A percentile compares a stretch with the other conserved stretches of the same genome.
Conservation (phyloP, 2,113 vertebrate species). For the Tragelaphus imberbis region DNA sequence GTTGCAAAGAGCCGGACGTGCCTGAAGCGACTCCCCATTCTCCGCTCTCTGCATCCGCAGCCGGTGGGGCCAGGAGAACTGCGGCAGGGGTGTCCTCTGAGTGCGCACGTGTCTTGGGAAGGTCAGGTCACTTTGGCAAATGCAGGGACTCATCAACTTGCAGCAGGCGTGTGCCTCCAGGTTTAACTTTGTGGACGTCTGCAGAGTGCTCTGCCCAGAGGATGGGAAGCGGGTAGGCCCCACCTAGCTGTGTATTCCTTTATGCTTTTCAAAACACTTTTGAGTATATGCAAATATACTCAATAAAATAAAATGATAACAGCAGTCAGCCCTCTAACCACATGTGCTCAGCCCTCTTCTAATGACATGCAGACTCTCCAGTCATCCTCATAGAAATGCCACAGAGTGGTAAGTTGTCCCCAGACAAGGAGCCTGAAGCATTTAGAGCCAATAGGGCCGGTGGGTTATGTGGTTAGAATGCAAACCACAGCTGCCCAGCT, state of each 20-base stretch:
- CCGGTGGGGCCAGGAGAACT: not conserved
- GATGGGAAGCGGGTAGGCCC: not conserved
- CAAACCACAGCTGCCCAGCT: not conserved
- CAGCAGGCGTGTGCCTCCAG: fast-evolving
- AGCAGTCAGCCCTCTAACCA: not conserved
- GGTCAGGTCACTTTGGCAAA: not conserved
- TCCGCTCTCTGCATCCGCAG: too few species aligned
- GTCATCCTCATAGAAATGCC: not conserved
- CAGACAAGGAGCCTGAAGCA: not conserved
- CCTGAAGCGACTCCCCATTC: not conserved
- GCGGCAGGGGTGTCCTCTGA: not conserved
- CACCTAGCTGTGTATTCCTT: not conserved
- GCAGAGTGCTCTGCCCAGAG: not conserved
- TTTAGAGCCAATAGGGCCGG: fast-evolving
- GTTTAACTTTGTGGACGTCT: not conserved
- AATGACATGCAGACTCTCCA: not conserved
- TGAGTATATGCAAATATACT: too few species aligned
- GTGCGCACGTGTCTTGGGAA: not conserved
- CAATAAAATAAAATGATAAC: not conserved
- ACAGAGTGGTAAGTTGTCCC: fast-evolving
- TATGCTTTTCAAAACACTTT: not conserved
- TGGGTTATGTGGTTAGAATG: not conserved
- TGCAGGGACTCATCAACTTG: not conserved
- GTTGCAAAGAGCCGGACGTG: not conserved
- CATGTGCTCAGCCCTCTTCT: not conserved